Base-by-base conservation (phyloP, 2,797 vertebrate species). In the Dendrocincla fuliginosa region DNA sequence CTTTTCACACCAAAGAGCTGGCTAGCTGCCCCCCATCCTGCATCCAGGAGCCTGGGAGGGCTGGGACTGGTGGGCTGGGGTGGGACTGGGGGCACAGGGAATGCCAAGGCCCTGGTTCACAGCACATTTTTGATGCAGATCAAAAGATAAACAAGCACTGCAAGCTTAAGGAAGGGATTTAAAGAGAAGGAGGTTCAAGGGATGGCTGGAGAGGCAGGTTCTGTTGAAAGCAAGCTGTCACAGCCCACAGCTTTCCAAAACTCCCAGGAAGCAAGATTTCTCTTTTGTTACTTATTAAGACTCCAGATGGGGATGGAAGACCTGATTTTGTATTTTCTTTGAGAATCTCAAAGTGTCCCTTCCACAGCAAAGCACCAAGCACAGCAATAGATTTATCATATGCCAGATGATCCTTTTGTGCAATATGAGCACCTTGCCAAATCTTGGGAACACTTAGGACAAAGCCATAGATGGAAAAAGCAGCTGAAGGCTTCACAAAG, bases 381-480 rank as follows among this genome's bases (percentile, higher is more conserved):
- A 41, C 80, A 90, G 87, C 28, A 22, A 81, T 12, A 79, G 70
- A 91, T 87, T 90, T 81, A 94, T 80, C 78, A 52, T 16, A 35
- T 30, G 61, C 75, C 83, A 88, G 83, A 88, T 19, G 70, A 95
- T 87, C 70, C 56, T 35, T 89, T 37, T 25, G 56, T 91, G 75
- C 96, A 89, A 7, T 6, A 32, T 2, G 39, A 97, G 85, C 94
- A 96, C 94, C 93, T 96, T 95, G 94, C 94, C 95, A 97, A 91
- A 95, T 74, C 77, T 93, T 90, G 93, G 95, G 86, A 94, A 95
- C 92, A 82, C 74, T 95, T 49, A 88, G 90, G 96, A 95, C 83
- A 79, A 35, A 95, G 75, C 93, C 96, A 91, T 95, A 97, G 94
- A 95, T 95, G 94, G 95, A 14, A 95, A 96, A 93, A 94, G 80